phyloP scores from a whole-genome alignment of 2,113 vertebrate genomes.

The Mystacornis crossleyi region DNA sequence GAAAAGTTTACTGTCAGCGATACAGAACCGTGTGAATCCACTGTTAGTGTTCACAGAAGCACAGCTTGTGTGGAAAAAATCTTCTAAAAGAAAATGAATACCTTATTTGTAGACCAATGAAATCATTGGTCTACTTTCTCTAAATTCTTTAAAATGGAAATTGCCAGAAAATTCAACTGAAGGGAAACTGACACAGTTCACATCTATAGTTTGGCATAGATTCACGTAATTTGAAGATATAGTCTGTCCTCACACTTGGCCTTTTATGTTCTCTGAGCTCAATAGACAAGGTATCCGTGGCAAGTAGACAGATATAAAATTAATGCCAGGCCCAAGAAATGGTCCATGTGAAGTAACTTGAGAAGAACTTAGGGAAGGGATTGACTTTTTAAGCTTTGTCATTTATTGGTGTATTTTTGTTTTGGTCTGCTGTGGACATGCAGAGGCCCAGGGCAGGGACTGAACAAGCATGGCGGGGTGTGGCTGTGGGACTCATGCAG shows the following conservation, averaged over 20 bases:
- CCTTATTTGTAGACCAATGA: background rate
- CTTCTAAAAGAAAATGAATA: background rate
- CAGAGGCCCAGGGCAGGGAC: background rate
- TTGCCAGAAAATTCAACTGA: background rate
- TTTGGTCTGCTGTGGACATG: background rate
- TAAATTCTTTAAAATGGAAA: background rate
- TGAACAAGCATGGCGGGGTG: background rate
- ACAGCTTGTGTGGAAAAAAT: background rate
- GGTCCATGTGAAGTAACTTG: background rate
- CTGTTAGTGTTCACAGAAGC: background rate
- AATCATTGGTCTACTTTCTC: background rate
- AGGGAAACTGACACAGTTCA: background rate
- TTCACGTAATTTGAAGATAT: background rate
- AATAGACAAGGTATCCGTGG: background rate
- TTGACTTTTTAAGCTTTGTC: background rate
- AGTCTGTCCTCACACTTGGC: background rate
- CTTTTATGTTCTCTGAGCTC: background rate
- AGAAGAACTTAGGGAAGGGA: background rate
- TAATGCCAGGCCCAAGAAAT: background rate
- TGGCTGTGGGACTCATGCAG: background rate
- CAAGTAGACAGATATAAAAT: background rate
- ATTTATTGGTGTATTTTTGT: background rate
- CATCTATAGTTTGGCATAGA: background rate
- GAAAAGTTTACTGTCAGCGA: background rate
- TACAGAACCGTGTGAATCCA: background rate